Conservation (phyloP, 2,797 vertebrate species). For the Hippocampus kuda region DNA sequence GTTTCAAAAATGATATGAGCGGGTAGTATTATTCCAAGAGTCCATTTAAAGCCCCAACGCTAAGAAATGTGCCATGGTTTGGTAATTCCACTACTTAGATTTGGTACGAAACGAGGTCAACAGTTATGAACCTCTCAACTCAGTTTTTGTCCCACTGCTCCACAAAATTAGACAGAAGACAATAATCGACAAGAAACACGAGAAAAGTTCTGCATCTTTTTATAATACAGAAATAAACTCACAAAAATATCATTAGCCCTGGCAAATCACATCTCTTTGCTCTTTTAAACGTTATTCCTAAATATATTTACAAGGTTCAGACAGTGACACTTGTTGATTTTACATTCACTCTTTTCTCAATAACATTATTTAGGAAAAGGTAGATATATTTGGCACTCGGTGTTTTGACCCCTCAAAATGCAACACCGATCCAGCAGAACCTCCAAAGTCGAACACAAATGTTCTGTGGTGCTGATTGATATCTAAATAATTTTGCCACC, state of each 20-base stretch:
- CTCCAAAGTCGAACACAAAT: neutral
- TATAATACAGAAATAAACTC: neutral
- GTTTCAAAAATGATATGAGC: neutral
- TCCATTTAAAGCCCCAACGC: neutral
- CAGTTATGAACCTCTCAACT: neutral
- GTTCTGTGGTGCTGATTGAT: neutral
- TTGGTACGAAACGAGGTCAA: neutral
- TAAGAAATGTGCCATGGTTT: neutral
- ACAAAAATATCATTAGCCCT: neutral
- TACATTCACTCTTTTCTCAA: conserved; percentile 41
- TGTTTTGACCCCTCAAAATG: conserved; percentile 14
- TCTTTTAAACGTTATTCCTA: neutral
- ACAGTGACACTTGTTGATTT: conserved; percentile 9
- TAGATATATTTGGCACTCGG: conserved; percentile 40
- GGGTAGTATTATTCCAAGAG: neutral
- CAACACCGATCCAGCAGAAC: neutral
- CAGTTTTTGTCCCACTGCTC: neutral
- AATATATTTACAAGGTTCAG: conserved; percentile 29
- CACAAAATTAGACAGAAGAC: neutral
- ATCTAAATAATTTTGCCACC: neutral
- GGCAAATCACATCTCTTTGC: neutral
- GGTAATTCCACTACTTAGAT: neutral
- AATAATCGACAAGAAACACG: neutral
- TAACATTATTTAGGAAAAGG: neutral
- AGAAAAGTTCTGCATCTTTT: neutral